Base-by-base conservation (phyloP, 2,113 vertebrate species). In the Cyphomyrus plagiostoma region DNA sequence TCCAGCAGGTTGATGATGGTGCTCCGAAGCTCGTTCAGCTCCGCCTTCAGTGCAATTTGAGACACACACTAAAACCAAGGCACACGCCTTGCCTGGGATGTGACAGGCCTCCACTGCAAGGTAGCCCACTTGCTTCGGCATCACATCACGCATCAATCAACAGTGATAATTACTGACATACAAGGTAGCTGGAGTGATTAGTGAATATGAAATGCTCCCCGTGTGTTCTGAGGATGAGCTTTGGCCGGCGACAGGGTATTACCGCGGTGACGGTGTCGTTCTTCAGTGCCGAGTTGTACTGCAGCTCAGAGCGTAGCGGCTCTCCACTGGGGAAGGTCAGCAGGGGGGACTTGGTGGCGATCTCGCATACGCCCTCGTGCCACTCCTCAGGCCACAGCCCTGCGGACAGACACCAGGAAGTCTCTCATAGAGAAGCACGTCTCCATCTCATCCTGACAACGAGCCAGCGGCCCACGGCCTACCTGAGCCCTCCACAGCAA, bases 221-320 rank as follows among this genome's bases (percentile, higher is more conserved):
- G 46, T 2, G 10, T 70, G n/a, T 70, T 70, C 3, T 1, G 10
- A 4, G n/a, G 10, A 30, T 26, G 62, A 70, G 62, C 26, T 70
- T 30, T 13, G 62, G 62, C 62, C 3, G 10, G 62, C 26, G 7
- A 7, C 19, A 3, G 23, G 17, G n/a, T 7, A n/a, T 94, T 96
- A 99, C 98, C 2, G 97, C 91, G 0, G 98, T 99, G 89, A 99
- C 98, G 0, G 98, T 99, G 93, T 99, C 98, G 0, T 99, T 99
- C 94, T 99, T 99, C 94, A 99, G 97, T 17, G 98, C 98, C 0
- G 98, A 99, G 93, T 99, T 99, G 94, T 99, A 99, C 94, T 99
- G 98, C 91, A 99, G 97, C 88, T 99, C 98, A 0, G 98, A 99
- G 15, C 98, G 97, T 46, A 99, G 95, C 0, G 98, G 98, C 77